These are phyloP conservation scores for Yasuhikotakia modesta DNA, from an alignment of 2,797 vertebrate genomes.

Conservation along the genomic window DNA sequence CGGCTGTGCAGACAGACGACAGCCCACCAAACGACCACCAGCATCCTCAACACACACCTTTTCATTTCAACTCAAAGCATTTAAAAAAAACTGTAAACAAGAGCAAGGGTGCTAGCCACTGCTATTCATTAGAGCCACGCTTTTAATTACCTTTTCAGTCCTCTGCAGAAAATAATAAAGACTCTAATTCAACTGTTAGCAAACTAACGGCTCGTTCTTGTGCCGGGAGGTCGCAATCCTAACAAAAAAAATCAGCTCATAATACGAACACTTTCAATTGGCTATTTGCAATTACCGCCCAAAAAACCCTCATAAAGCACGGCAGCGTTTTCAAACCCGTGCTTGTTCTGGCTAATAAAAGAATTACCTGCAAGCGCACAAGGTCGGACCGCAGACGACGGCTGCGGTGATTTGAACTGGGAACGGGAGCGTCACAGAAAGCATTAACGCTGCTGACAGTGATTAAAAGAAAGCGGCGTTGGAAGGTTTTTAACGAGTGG, in stretches of 20 bases:
- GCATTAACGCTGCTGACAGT: conserved; percentile 49
- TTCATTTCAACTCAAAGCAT: conserved; percentile 32
- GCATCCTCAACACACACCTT: conserved; percentile 37
- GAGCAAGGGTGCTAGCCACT: conserved; percentile 34
- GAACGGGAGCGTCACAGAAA: conserved; percentile 46
- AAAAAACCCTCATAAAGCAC: conserved; percentile 44
- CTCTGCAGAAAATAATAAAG: conserved; percentile 39
- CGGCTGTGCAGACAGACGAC: conserved; percentile 44
- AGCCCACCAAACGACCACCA: conserved; percentile 49
- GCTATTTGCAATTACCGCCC: conserved; percentile 42
- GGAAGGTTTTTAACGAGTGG: conserved; percentile 59
- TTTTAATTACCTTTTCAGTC: conserved; percentile 45
- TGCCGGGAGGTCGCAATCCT: conserved; percentile 35
- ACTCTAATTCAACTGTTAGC: conserved; percentile 26
- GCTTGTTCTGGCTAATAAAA: conserved; percentile 51
- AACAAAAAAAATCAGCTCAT: conserved; percentile 39
- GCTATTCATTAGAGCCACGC: conserved; percentile 22
- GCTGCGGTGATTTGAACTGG: conserved; percentile 38
- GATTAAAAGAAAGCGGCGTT: conserved; percentile 62
- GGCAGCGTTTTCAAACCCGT: conserved; percentile 34
- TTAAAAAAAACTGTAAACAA: conserved; percentile 20
- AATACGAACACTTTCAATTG: conserved; percentile 30
- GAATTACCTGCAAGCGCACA: conserved; percentile 39
- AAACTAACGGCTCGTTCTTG: conserved; percentile 45
- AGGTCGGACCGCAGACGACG: conserved; percentile 49